A percentile compares a stretch with the other conserved stretches of the same genome.
Conservation (phyloP, 2,888 invertebrate genomes). For the Griposia aprilina region DNA sequence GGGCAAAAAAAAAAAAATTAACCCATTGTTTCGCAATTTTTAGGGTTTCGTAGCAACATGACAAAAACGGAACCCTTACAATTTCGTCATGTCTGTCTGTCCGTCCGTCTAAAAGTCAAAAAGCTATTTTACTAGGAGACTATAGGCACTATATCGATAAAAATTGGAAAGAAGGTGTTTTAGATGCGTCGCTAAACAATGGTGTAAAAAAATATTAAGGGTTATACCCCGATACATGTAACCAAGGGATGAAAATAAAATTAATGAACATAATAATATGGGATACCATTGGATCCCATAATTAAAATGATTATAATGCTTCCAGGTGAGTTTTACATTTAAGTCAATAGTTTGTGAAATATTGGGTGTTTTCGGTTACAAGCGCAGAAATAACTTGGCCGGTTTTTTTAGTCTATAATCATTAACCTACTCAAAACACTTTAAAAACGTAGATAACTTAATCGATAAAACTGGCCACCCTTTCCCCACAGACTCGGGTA, state of each 20-base stretch:
- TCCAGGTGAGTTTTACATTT: not conserved
- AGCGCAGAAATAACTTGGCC: not conserved
- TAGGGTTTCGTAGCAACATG: not conserved
- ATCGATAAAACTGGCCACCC: conserved; percentile 41
- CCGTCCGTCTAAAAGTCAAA: no score
- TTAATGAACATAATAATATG: not conserved
- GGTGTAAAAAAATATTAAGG: not conserved
- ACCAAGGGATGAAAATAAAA: not conserved
- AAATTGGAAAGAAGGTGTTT: not conserved
- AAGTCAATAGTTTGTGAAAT: not conserved
- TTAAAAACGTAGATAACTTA: not conserved
- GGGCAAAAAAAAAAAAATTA: no score
- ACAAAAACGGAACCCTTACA: not conserved
- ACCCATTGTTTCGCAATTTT: no score
- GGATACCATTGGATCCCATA: not conserved
- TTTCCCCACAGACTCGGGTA: conserved; percentile 8
- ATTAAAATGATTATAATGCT: not conserved
- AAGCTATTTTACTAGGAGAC: not conserved
- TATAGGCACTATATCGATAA: not conserved
- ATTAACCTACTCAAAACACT: not conserved
- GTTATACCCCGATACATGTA: not conserved
- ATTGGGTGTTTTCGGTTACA: not conserved
- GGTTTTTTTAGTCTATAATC: not conserved
- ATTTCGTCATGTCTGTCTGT: not conserved
- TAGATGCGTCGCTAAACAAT: not conserved